Evolutionary conservation across 2,888 invertebrate species (phyloP), one percentile per base, ranked within the genome.

Genomic region (Mythimna loreyi): DNA sequence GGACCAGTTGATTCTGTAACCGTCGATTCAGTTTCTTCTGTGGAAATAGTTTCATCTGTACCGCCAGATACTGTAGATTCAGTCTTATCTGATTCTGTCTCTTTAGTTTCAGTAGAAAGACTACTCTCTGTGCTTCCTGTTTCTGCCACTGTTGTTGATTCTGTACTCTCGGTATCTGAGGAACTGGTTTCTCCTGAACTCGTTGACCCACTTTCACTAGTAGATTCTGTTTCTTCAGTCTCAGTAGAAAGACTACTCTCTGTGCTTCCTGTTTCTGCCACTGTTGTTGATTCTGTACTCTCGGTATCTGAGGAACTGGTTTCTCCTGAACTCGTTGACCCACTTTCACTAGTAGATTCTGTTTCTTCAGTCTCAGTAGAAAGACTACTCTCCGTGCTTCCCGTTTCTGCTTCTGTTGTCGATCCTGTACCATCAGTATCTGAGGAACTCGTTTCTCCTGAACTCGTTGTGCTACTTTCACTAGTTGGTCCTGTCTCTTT

Each of bases 331-430:
- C 67, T 67, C 13, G 50, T 66, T 52, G 66, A 50, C n/a, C 23
- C 2, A 67, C 30, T 50, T 23, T 66, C 50, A 40, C 28, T 50
- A 28, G 66, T 66, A 40, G 40, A 23, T 23, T 0, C 21, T 30
- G 67, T 53, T 13, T 43, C 55, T 11, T 30, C 13, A 13, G 28
- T 23, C 13, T 67, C 30, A 53, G 68, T 67, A 25, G 69, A 55
- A 43, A 68, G 1, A 53, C 43, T 53, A 19, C 66, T 67, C n/a
- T 68, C 66, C 0, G 68, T 67, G 25, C 52, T 67, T n/a, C n/a
- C 66, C 3, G 68, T 67, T 43, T 16, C 68, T 25, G 68, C 52
- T 2, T n/a, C 68, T 43, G 53, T 68, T 8, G 66, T 68, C 19
- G n/a, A 33, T 8, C 3, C 30, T 43, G 68, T 68, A 13, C 5